Evolutionary conservation across 2,888 invertebrate genomes (phyloP).

Genomic region (Conops quadrifasciatus): DNA sequence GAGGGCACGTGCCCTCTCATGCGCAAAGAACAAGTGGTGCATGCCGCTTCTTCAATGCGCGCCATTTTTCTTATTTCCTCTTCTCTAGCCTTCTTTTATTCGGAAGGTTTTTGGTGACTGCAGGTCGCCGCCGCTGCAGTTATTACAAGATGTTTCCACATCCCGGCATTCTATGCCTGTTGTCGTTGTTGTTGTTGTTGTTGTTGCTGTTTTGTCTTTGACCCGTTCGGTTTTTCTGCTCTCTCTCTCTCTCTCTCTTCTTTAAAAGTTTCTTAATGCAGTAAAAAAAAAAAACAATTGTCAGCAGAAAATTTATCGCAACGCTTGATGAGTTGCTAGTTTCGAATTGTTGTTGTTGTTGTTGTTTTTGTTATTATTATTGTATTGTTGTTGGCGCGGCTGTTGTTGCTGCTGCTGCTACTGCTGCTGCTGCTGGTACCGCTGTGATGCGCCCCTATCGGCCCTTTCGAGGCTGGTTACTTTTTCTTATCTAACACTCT

Average conservation of each 20-base stretch:
- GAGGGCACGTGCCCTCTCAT: conserved; percentile 41
- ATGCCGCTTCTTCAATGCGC: conserved; percentile 14
- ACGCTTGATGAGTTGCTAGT: conserved; percentile 21
- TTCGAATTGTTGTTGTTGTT: not conserved
- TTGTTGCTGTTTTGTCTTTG: not conserved
- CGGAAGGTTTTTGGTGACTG: not conserved
- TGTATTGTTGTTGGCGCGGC: not conserved
- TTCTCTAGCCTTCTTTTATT: not conserved
- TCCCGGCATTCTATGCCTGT: not conserved
- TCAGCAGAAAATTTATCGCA: conserved; percentile 15
- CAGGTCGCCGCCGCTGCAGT: conserved; percentile 14
- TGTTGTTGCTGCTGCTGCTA: not conserved
- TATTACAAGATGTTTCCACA: not conserved
- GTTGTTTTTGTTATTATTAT: not conserved
- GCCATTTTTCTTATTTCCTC: conserved; percentile 14
- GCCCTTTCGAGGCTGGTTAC: too few species aligned
- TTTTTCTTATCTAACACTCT: too few species aligned
- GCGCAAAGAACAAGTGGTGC: conserved; percentile 31
- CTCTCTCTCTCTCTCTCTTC: not conserved
- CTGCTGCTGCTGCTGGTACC: conserved; percentile 7
- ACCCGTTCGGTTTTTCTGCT: not conserved
- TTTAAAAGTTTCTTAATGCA: conserved; percentile 2
- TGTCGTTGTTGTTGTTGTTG: conserved; percentile 1
- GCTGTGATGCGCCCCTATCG: not conserved
- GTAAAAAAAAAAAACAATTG: conserved; percentile 13